Conservation (phyloP, 1,140 invertebrate species). For the Augochlora pura region DNA sequence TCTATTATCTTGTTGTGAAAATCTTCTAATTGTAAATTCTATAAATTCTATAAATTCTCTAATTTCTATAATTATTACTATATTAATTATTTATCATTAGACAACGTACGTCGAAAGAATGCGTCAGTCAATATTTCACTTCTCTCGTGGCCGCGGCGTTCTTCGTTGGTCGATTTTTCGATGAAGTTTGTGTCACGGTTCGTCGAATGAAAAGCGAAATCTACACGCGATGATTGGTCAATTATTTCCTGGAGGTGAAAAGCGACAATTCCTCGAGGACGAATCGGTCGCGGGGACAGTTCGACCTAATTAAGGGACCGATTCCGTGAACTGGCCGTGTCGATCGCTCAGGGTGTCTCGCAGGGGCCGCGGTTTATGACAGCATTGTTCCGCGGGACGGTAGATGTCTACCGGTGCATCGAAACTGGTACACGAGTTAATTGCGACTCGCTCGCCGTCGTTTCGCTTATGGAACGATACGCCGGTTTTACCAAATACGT, state of each 20-base stretch:
- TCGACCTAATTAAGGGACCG: conserved; percentile 1
- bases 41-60: no score
- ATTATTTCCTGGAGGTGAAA: not conserved
- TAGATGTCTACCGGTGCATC: not conserved
- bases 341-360: not conserved
- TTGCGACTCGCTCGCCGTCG: not conserved
- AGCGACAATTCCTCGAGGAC: not conserved
- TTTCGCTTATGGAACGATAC: not conserved
- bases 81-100: no score
- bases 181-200: not conserved
- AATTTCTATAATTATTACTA: no score
- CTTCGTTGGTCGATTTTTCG: no score
- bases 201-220: not conserved
- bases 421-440: conserved; percentile 3
- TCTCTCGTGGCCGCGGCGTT: no score
- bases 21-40: no score
- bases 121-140: no score
- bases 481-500: no score
- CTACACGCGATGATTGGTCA: not conserved
- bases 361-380: not conserved
- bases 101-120: no score
- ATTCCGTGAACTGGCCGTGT: conserved; percentile 2
- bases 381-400: not conserved
- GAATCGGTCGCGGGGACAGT: not conserved
- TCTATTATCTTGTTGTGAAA: no score